phyloP scores from a whole-genome alignment of 2,797 vertebrate species.

The Spatula versicolor region DNA sequence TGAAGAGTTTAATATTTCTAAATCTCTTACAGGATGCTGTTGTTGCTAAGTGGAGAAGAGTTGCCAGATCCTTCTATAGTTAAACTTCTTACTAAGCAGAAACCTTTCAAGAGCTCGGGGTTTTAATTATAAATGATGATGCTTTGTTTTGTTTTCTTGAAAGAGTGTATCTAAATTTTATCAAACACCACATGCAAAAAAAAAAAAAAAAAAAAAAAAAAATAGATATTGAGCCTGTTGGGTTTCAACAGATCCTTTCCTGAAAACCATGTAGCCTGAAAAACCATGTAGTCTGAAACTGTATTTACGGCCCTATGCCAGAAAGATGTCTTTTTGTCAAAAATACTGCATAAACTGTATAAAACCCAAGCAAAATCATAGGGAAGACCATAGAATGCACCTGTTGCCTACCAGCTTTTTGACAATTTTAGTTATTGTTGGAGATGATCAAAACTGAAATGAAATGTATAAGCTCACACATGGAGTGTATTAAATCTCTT shows the following conservation, averaged over 20 bases:
- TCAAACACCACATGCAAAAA: neutral
- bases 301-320: neutral
- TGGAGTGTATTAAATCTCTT: neutral
- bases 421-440: neutral
- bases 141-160: neutral
- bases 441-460: neutral
- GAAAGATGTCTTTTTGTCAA: neutral
- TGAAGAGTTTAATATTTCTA: slow-evolving; percentile 26
- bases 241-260: neutral
- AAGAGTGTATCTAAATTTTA: neutral
- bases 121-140: neutral
- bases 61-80: neutral
- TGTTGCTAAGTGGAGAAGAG: slow-evolving; percentile 33
- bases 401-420: neutral
- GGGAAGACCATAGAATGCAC: neutral
- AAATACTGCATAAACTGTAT: neutral
- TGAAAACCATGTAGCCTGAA: neutral
- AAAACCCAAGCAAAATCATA: neutral
- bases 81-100: neutral
- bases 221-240: neutral
- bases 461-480: neutral
- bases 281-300: neutral
- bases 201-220: neutral
- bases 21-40: slow-evolving; percentile 36
- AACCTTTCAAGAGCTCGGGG: neutral